Conservation (phyloP, 2,888 invertebrate species). For the Lucinisca nassula region DNA sequence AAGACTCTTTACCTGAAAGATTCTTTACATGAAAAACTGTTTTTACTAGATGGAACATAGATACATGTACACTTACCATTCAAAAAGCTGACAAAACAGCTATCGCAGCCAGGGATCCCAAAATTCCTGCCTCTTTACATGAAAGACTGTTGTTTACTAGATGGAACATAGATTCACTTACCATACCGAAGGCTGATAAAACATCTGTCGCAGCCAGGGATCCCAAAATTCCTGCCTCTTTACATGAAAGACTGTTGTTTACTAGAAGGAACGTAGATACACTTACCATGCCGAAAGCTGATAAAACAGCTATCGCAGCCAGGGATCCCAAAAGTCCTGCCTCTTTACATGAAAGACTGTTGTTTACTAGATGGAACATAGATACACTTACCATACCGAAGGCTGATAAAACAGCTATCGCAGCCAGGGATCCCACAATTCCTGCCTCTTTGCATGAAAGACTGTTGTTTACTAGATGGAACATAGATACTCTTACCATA, state of each 20-base stretch:
- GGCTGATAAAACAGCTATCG: constrained; percentile 93
- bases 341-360: too few relatives aligned
- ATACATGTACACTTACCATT: constrained; percentile 89
- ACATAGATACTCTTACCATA: constrained; percentile 90
- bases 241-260: too few relatives aligned
- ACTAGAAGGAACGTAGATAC: too few relatives aligned
- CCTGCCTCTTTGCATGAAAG: too few relatives aligned
- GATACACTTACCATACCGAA: constrained; percentile 91
- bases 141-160: too few relatives aligned
- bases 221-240: constrained; percentile 94
- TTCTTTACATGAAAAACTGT: too few relatives aligned
- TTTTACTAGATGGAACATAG: too few relatives aligned
- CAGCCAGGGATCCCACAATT: constrained; percentile 93
- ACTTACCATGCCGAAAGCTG: constrained; percentile 91
- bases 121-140: constrained; percentile 95
- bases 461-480: too few relatives aligned
- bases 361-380: too few relatives aligned
- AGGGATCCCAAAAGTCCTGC: constrained; percentile 95
- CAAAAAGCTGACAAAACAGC: constrained; percentile 93
- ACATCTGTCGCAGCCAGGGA: constrained; percentile 94
- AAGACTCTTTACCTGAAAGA: too few relatives aligned
- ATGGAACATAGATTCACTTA: too few relatives aligned
- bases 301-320: constrained; percentile 93
- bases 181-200: constrained; percentile 92
- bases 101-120: constrained; percentile 93